Conservation (phyloP, 2,113 vertebrate species). For the Elachura formosa region DNA sequence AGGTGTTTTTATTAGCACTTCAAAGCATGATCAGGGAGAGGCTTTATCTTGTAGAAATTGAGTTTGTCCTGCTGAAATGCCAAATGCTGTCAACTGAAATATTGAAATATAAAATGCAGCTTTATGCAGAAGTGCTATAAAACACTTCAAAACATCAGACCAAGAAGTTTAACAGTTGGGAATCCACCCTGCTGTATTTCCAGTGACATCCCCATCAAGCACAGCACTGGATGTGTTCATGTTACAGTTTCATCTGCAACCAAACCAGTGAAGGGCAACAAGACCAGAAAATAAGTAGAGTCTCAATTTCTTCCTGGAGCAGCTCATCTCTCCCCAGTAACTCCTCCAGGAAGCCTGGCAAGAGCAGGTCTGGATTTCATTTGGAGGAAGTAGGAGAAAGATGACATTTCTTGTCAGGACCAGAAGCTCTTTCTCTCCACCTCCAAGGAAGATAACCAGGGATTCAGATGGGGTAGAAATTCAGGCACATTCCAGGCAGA, state of each 20-base stretch:
- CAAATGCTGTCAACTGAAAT: not conserved
- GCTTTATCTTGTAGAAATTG: not conserved
- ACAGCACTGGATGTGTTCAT: not conserved
- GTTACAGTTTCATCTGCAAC: not conserved
- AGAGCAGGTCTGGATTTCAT: not conserved
- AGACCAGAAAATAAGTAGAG: not conserved
- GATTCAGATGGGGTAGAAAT: not conserved
- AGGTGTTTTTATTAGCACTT: not conserved
- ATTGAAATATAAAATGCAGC: not conserved
- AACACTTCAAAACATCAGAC: not conserved
- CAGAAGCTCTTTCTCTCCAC: not conserved
- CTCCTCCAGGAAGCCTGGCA: not conserved
- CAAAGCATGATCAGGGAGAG: not conserved
- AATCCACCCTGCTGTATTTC: not conserved
- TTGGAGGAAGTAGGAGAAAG: not conserved
- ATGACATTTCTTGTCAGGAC: not conserved
- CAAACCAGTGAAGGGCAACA: not conserved
- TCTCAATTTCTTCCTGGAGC: not conserved
- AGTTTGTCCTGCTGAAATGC: not conserved
- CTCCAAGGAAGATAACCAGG: not conserved
- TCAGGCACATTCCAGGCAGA: not conserved
- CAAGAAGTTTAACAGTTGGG: not conserved
- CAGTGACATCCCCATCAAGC: not conserved
- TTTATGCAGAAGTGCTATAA: not conserved
- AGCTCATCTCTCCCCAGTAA: not conserved